Percentiles rank a stretch among this genome's conserved stretches.
Evolutionary conservation across 2,888 invertebrate genomes (phyloP).

Genomic region (Eremobia ochroleuca): DNA sequence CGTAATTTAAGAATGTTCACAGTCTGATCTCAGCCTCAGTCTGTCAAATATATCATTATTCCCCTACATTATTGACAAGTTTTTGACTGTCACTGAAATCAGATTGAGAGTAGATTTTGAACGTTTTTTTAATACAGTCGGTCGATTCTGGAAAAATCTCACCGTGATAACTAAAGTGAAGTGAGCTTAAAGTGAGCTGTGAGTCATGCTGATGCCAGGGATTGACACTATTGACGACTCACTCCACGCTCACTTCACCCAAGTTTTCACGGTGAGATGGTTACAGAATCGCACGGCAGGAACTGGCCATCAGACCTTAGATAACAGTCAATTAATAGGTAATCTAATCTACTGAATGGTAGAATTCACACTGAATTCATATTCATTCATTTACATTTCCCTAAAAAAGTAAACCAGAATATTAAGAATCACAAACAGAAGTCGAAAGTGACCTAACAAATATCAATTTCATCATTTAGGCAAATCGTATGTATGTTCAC

Average conservation of each 20-base stretch:
- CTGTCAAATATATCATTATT: neutral
- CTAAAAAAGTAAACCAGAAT: neutral
- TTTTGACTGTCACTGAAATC: neutral
- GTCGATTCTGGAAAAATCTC: too few relatives aligned
- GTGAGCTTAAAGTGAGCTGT: too few relatives aligned
- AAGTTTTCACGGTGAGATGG: too few relatives aligned
- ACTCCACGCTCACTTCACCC: too few relatives aligned
- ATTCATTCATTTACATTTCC: neutral
- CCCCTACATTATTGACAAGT: neutral
- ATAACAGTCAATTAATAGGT: neutral
- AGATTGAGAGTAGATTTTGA: neutral
- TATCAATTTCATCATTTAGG: conserved; percentile 69
- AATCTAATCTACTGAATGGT: neutral
- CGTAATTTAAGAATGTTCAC: neutral
- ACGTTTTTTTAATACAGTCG: too few relatives aligned
- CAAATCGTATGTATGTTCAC: conserved; percentile 61
- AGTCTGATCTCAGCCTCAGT: neutral
- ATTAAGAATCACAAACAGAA: conserved; percentile 14
- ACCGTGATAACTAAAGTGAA: too few relatives aligned
- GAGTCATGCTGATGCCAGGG: too few relatives aligned
- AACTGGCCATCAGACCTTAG: neutral
- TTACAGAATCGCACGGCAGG: too few relatives aligned
- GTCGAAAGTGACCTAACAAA: conserved; percentile 58
- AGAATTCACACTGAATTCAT: neutral
- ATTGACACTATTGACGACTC: too few relatives aligned